Evolutionary conservation across 2,113 vertebrate species (phyloP).

Genomic region (Salvelinus sp.): DNA sequence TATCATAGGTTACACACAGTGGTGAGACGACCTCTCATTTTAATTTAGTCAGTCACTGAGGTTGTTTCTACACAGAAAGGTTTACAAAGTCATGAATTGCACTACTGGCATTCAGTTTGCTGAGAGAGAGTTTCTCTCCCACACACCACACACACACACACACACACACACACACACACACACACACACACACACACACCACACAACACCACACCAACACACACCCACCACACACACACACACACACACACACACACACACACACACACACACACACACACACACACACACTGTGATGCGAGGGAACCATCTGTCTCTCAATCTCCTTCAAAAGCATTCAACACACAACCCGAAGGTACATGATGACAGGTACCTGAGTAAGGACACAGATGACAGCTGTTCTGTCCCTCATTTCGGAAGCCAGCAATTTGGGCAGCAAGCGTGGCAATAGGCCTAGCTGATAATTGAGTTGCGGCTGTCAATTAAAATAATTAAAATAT

Average conservation of each 20-base stretch:
- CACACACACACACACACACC: constrained; percentile 7
- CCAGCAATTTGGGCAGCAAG: too few species aligned
- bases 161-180: constrained; percentile 24
- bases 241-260: constrained; percentile 4
- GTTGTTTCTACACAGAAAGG: not conserved
- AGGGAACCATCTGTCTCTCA: not conserved
- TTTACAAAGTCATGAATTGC: constrained; percentile 4
- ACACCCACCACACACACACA: constrained; percentile 4
- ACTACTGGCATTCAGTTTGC: not conserved
- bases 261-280: constrained; percentile 12
- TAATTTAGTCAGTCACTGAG: not conserved
- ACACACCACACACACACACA: constrained; percentile 4
- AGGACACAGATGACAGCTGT: too few species aligned
- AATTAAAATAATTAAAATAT: too few species aligned
- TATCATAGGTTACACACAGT: constrained; percentile 3
- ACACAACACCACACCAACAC: constrained; percentile 2
- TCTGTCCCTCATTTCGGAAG: too few species aligned
- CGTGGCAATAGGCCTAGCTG: too few species aligned
- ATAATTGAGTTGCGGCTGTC: too few species aligned
- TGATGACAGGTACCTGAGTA: constrained; percentile 5
- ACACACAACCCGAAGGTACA: not conserved
- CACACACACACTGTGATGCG: not conserved
- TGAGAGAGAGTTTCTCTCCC: not conserved
- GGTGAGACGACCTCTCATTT: not conserved
- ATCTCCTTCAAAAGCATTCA: constrained; percentile 15